Conservation (phyloP, 1,140 invertebrate genomes). For the Pachypsylla venusta region DNA sequence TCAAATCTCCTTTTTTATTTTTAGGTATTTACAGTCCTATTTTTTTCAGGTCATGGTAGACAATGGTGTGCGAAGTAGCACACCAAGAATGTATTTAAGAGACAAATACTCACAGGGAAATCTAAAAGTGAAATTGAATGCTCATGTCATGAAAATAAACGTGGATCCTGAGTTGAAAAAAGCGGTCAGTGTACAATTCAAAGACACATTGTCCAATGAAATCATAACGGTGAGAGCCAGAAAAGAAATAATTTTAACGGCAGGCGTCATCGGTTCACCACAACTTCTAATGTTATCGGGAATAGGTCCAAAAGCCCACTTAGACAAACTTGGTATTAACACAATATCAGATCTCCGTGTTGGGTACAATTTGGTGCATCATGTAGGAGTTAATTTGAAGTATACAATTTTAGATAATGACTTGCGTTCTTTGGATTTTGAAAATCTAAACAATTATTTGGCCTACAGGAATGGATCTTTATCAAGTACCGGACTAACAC, state of each 20-base stretch:
- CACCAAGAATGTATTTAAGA: conserved; percentile 36
- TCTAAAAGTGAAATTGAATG: conserved; percentile 48
- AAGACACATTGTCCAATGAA: conserved; percentile 30
- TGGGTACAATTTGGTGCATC: conserved; percentile 41
- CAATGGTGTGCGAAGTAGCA: conserved; percentile 25
- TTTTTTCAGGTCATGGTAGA: conserved; percentile 24
- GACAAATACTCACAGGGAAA: conserved; percentile 36
- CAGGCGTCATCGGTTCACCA: conserved; percentile 52
- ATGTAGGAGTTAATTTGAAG: conserved; percentile 30
- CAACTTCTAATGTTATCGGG: conserved; percentile 58
- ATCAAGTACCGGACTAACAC: conserved; percentile 34
- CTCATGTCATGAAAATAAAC: conserved; percentile 51
- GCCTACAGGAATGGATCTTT: conserved; percentile 31
- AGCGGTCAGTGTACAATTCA: conserved; percentile 42
- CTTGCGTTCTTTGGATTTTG: conserved; percentile 27
- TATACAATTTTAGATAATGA: conserved; percentile 31
- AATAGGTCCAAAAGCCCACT: conserved; percentile 43
- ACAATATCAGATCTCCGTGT: conserved; percentile 38
- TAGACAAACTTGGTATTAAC: conserved; percentile 34
- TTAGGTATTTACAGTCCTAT: too few relatives aligned
- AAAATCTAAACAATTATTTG: conserved; percentile 31
- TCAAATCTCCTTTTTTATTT: too few relatives aligned
- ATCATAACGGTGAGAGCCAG: conserved; percentile 19
- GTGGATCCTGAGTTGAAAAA: conserved; percentile 42
- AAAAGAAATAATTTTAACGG: conserved; percentile 52